phyloP scores from a whole-genome alignment of 2,888 invertebrate species.

The Agrochola macilenta region DNA sequence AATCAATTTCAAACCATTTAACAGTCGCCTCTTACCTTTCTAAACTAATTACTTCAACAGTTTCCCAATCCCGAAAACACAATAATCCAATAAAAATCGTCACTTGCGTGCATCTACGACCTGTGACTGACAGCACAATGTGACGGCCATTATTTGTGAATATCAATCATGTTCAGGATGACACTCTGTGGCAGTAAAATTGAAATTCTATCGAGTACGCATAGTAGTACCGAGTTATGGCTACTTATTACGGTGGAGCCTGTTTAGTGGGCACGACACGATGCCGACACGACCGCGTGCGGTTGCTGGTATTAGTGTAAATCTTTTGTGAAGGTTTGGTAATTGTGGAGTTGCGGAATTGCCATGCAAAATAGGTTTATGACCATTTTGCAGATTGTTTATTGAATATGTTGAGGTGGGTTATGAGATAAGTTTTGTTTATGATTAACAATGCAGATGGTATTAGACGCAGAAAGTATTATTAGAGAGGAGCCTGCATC shows the following conservation, averaged over 20 bases:
- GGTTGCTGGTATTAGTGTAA: constrained; percentile 65
- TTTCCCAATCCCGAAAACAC: constrained; percentile 31
- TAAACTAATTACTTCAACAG: constrained; percentile 40
- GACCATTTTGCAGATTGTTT: constrained; percentile 28
- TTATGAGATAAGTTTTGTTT: constrained; percentile 4
- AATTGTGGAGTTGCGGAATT: constrained; percentile 40
- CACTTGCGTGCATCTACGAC: constrained; percentile 39
- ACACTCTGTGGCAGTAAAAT: constrained; percentile 77
- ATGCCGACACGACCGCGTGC: constrained; percentile 62
- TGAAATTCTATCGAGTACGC: constrained; percentile 80
- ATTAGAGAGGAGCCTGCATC: neutral
- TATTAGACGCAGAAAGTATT: too few relatives aligned
- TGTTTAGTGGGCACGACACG: constrained; percentile 62
- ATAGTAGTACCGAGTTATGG: constrained; percentile 74
- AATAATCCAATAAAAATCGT: constrained; percentile 51
- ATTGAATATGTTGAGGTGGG: constrained; percentile 28
- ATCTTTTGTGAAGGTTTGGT: constrained; percentile 56
- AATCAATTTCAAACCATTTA: constrained; percentile 9
- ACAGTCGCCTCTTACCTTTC: constrained; percentile 17
- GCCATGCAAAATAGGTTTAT: constrained; percentile 14
- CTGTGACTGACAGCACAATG: constrained; percentile 77
- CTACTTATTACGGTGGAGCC: constrained; percentile 75
- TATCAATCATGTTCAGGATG: constrained; percentile 78
- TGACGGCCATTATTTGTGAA: constrained; percentile 75
- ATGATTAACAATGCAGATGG: neutral